Evolutionary conservation across 2,888 invertebrate genomes (phyloP), one percentile per base, ranked within the genome.

Genomic region (Invenusta paracnida): DNA sequence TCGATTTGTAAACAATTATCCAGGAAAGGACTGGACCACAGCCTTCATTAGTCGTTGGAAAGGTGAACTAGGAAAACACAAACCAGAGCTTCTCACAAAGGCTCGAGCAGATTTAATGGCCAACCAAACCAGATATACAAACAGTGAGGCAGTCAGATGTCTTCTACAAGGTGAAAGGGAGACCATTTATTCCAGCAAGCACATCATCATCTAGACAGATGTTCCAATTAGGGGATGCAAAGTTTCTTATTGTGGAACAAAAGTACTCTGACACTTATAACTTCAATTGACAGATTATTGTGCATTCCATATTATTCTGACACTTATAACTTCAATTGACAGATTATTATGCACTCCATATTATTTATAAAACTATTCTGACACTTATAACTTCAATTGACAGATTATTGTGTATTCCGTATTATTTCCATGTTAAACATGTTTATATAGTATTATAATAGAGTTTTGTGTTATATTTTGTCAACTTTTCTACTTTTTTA

Each of bases 1-100:
- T n/a, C 48, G 48, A 73, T 73, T 73, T 73, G 73, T 73, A 73
- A 73, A 73, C 73, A 73, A 73, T 73, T 73, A 73, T 73, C 73
- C 73, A 73, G 73, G 73, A 73, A 73, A 73, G 73, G 73, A 73
- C 73, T 73, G 73, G 23, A 73, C 73, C 73, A 73, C 73, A 73
- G 11, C 73, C 73, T 73, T 73, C 73, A 73, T 73, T 73, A 73
- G 25, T 73, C 25, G 17, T 73, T 73, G 73, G 73, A 73, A 73
- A 73, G 73, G 73, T 73, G 73, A 73, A 73, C 73, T 73, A 73
- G 2, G 73, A 73, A 73, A 73, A 73, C 48, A 17, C 48, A 48
- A 48, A 48, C 48, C 48, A 48, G 48, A 48, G 5, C 48, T 48
- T 48, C 48, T 48, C 48, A 48, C 48, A 48, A 48, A 48, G 48